Evolutionary conservation across 2,113 vertebrate species (phyloP).

Genomic region (Circaetus cinerascens): DNA sequence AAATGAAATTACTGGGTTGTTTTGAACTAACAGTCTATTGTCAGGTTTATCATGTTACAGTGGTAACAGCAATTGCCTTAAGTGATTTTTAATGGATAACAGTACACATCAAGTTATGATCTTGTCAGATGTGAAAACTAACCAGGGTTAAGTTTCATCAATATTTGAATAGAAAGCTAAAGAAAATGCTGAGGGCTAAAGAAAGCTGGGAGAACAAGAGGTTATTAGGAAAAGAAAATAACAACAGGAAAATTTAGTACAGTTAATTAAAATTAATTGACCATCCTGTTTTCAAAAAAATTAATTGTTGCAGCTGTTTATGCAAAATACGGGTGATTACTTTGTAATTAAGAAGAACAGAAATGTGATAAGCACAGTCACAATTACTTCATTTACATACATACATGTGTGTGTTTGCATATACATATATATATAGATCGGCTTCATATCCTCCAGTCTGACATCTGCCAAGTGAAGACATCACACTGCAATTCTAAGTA

Average conservation of each 20-base stretch:
- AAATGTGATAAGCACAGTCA: not conserved
- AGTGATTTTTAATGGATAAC: slow-evolving; percentile 58
- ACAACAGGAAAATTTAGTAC: not conserved
- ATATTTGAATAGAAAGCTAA: not conserved
- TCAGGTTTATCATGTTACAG: slow-evolving; percentile 48
- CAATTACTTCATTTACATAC: not conserved
- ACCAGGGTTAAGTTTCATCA: not conserved
- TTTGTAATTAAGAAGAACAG: not conserved
- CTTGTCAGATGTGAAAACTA: slow-evolving; percentile 43
- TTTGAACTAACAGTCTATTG: slow-evolving; percentile 50
- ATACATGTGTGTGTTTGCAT: rapidly evolving
- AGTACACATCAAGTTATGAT: slow-evolving; percentile 22
- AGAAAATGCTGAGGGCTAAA: not conserved
- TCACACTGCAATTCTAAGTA: not conserved
- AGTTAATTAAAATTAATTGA: slow-evolving; percentile 37
- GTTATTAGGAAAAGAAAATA: not conserved
- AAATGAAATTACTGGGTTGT: slow-evolving; percentile 43
- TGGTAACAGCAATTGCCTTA: slow-evolving; percentile 32
- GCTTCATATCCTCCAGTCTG: not conserved
- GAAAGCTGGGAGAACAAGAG: not conserved
- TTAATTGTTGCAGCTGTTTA: not conserved
- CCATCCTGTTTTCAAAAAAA: not conserved
- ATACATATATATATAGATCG: not conserved
- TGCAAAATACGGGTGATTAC: not conserved
- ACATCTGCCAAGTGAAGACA: not conserved